A percentile compares a stretch with the other conserved stretches of the same genome.
These are phyloP conservation scores for Xerus inauris DNA, from an alignment of 2,113 vertebrate species.

Conservation along the genomic window DNA sequence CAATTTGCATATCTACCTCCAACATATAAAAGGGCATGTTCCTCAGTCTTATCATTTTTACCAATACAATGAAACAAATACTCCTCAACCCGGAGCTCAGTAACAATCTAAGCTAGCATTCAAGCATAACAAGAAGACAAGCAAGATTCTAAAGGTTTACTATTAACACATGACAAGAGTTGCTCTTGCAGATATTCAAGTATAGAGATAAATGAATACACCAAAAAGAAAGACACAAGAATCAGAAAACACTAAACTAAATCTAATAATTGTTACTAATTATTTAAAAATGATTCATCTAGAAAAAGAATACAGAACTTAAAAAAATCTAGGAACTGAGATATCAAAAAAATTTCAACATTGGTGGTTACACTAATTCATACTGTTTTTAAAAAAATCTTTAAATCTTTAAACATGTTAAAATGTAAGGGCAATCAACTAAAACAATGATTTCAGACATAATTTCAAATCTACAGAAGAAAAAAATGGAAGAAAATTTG, in stretches of 20 bases:
- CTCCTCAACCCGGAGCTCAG: background rate
- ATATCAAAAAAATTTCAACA: background rate
- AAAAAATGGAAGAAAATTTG: too few relatives aligned
- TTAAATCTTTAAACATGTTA: background rate
- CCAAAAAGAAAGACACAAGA: background rate
- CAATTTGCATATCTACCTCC: background rate
- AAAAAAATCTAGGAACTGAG: background rate
- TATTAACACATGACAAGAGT: background rate
- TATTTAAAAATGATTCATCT: constrained; percentile 6
- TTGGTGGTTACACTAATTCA: background rate
- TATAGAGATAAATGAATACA: background rate
- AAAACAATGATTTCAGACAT: background rate
- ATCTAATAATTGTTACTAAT: background rate
- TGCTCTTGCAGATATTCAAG: background rate
- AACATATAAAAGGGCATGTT: background rate
- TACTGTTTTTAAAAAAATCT: background rate
- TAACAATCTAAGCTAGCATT: background rate
- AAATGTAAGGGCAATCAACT: background rate
- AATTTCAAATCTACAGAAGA: too few relatives aligned
- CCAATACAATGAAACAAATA: background rate
- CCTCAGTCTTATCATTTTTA: background rate
- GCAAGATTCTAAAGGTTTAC: background rate
- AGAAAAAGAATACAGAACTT: background rate
- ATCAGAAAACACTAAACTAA: constrained; percentile 23
- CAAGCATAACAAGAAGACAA: background rate